These are phyloP conservation scores for Mythimna vitellina DNA, from an alignment of 2,888 invertebrate genomes.

Conservation along the genomic window DNA sequence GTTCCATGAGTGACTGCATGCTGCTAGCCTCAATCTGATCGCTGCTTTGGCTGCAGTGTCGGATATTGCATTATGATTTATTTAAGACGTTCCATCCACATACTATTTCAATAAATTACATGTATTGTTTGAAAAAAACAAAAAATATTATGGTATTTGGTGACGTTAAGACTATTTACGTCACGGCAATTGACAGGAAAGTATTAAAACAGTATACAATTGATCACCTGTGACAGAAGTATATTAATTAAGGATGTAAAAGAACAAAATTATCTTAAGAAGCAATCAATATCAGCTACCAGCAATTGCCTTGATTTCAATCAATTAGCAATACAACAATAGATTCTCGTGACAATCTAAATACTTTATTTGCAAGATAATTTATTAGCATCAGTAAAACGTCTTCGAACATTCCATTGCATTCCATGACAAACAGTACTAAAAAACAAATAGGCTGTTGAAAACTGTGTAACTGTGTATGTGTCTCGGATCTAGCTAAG, in stretches of 20 bases:
- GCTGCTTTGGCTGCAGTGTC: slow-evolving; percentile 13
- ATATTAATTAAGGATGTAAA: slow-evolving; percentile 7
- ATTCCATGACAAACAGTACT: neutral
- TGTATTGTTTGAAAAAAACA: neutral
- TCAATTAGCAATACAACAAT: slow-evolving; percentile 43
- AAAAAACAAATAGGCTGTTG: slow-evolving; percentile 5
- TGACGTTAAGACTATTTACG: neutral
- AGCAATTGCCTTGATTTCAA: slow-evolving; percentile 48
- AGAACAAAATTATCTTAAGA: slow-evolving; percentile 31
- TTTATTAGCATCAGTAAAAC: slow-evolving; percentile 30
- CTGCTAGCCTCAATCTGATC: slow-evolving; percentile 28
- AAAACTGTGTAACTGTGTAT: slow-evolving; percentile 52
- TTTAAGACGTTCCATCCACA: neutral
- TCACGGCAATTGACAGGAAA: slow-evolving; percentile 1
- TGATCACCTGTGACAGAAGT: neutral
- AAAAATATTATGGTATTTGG: neutral
- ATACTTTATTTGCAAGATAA: slow-evolving; percentile 28
- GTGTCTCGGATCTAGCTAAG: slow-evolving; percentile 52
- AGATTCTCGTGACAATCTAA: slow-evolving; percentile 27
- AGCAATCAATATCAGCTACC: slow-evolving; percentile 29
- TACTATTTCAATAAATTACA: neutral
- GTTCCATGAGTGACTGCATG: slow-evolving; percentile 32
- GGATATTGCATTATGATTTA: slow-evolving; percentile 22
- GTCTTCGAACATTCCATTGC: slow-evolving; percentile 3
- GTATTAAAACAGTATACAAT: neutral